A percentile compares a stretch with the other conserved stretches of the same genome.
Evolutionary conservation across 2,888 invertebrate species (phyloP).

Genomic region (Aporophyla nigra): DNA sequence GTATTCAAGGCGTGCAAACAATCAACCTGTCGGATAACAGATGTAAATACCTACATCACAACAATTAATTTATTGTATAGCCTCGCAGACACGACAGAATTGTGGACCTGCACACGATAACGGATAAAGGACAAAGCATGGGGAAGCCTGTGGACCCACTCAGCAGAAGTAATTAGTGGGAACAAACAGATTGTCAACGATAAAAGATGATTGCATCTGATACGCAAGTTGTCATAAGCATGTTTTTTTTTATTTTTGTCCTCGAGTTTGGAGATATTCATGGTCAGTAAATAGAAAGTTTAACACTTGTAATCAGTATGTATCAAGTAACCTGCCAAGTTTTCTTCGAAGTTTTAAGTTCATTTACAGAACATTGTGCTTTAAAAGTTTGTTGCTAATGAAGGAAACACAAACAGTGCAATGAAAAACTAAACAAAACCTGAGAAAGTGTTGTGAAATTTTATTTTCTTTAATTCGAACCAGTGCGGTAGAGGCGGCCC

Average conservation of each 20-base stretch:
- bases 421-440: slow-evolving; percentile 31
- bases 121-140: slow-evolving; percentile 23
- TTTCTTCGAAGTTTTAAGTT: slow-evolving; percentile 26
- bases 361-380: slow-evolving; percentile 27
- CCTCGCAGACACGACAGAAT: slow-evolving; percentile 15
- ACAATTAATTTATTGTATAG: slow-evolving; percentile 44
- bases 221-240: slow-evolving; percentile 8
- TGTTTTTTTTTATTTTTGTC: background rate
- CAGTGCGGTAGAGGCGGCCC: too few species aligned
- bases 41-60: slow-evolving; percentile 55
- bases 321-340: slow-evolving; percentile 19
- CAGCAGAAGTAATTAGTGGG: slow-evolving; percentile 24
- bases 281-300: slow-evolving; percentile 18
- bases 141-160: background rate
- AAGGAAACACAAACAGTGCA: slow-evolving; percentile 42
- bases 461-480: background rate
- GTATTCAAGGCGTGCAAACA: slow-evolving; percentile 74
- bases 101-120: slow-evolving; percentile 19
- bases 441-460: background rate
- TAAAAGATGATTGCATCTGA: slow-evolving; percentile 5
- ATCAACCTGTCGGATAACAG: slow-evolving; percentile 68
- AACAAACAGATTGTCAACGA: slow-evolving; percentile 23
- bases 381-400: slow-evolving; percentile 28
- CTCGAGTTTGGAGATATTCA: background rate
- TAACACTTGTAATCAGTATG: slow-evolving; percentile 19